Conservation (phyloP, 2,113 vertebrate species). For the Cacatua alba region DNA sequence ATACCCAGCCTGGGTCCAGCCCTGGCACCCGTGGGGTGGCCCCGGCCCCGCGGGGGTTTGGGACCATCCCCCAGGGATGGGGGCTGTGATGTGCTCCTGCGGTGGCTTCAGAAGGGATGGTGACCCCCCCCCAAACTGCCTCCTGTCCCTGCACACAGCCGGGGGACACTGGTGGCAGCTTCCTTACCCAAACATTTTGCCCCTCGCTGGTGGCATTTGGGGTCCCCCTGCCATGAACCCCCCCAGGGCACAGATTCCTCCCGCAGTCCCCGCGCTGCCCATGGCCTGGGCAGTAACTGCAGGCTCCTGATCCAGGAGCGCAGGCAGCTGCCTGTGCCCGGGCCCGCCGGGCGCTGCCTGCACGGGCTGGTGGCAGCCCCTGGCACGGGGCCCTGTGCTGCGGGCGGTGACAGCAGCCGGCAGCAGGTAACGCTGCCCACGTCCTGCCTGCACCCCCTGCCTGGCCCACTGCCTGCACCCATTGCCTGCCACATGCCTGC, state of each 20-base stretch:
- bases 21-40: background rate
- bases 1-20: background rate
- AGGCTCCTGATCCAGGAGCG: background rate
- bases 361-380: background rate
- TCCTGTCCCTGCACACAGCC: rapidly evolving
- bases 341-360: background rate
- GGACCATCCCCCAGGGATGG: rapidly evolving
- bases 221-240: background rate
- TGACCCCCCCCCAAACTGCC: background rate
- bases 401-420: constrained; percentile 21
- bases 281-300: background rate
- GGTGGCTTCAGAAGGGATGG: background rate
- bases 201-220: background rate
- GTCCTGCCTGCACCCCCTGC: background rate
- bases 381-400: background rate
- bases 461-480: background rate
- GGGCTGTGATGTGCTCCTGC: too few relatives aligned
- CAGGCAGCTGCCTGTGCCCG: background rate
- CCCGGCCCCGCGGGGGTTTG: background rate
- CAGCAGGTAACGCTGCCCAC: background rate
- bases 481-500: background rate
- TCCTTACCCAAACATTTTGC: background rate
- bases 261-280: background rate
- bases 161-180: rapidly evolving
- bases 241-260: background rate